Percentiles rank a stretch among this genome's conserved stretches.
These are phyloP conservation scores for Tipula unca DNA, from an alignment of 2,888 invertebrate species.

Conservation along the genomic window DNA sequence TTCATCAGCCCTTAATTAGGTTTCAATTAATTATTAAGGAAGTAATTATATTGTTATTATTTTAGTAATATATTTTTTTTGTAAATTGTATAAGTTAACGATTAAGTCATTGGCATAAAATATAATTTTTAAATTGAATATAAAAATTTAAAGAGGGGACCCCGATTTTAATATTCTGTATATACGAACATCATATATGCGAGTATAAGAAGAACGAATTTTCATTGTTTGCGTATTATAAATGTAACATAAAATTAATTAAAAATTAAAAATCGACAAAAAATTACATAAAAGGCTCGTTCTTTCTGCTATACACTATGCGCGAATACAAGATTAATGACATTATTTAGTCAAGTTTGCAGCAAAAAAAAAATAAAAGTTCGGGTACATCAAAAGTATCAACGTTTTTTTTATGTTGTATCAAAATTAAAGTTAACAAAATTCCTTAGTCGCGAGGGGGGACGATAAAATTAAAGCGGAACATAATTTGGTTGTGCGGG, in stretches of 20 bases:
- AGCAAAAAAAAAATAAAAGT: too few species aligned
- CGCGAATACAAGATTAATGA: neutral
- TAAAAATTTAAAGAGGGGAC: neutral
- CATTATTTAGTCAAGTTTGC: neutral
- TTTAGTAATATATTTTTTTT: too few species aligned
- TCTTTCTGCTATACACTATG: neutral
- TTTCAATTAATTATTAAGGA: neutral
- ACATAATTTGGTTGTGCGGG: too few species aligned
- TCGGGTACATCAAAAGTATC: neutral
- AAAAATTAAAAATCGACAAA: neutral
- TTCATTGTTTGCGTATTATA: too few species aligned
- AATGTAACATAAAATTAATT: too few species aligned
- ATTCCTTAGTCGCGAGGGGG: too few species aligned
- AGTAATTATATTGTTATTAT: neutral
- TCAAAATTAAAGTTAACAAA: too few species aligned
- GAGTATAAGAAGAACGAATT: too few species aligned
- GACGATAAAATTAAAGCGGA: too few species aligned
- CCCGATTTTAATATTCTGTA: neutral
- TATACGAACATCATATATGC: neutral
- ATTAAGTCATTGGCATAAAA: neutral
- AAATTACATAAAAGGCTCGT: neutral
- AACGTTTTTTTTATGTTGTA: neutral
- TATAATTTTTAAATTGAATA: neutral
- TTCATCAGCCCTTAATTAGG: neutral
- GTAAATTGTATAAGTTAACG: too few species aligned